Conservation (phyloP, 2,113 vertebrate genomes). For the Hippoglossus stenolepis region DNA sequence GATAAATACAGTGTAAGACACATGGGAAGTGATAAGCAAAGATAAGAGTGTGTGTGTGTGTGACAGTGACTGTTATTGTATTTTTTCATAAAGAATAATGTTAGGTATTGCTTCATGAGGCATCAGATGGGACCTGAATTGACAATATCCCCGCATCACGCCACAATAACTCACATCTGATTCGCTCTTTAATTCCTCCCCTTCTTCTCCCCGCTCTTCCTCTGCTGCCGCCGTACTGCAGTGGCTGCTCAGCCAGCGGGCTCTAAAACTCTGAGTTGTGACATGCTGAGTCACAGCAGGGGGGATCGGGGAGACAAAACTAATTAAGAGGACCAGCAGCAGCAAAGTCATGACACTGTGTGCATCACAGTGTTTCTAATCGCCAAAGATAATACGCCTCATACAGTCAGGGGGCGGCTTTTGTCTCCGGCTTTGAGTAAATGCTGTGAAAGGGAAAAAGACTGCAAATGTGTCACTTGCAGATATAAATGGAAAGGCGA, state of each 20-base stretch:
- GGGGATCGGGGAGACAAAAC: conserved; percentile 24
- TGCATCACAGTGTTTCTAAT: conserved; percentile 27
- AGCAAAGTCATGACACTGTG: background rate
- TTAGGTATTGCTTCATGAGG: background rate
- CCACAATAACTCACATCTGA: conserved; percentile 15
- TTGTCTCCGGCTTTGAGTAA: background rate
- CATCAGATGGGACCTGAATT: conserved; percentile 3
- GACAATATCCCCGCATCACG: background rate
- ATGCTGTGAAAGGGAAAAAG: background rate
- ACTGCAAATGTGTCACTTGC: background rate
- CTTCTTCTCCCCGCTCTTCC: background rate
- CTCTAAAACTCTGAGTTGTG: conserved; percentile 7
- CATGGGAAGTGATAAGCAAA: background rate
- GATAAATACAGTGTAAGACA: no score
- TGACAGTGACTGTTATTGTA: background rate
- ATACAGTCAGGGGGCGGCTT: background rate
- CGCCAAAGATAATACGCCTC: conserved; percentile 26
- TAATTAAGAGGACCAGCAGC: conserved; percentile 30
- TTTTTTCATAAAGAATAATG: conserved; percentile 3
- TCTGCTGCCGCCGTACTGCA: background rate
- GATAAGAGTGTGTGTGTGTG: background rate
- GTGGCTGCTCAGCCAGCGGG: background rate
- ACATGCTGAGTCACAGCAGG: conserved; percentile 32
- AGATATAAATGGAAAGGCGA: background rate
- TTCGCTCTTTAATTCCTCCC: conserved; percentile 5